Base-by-base conservation (phyloP, 2,888 invertebrate species). In the Laothoe populi region DNA sequence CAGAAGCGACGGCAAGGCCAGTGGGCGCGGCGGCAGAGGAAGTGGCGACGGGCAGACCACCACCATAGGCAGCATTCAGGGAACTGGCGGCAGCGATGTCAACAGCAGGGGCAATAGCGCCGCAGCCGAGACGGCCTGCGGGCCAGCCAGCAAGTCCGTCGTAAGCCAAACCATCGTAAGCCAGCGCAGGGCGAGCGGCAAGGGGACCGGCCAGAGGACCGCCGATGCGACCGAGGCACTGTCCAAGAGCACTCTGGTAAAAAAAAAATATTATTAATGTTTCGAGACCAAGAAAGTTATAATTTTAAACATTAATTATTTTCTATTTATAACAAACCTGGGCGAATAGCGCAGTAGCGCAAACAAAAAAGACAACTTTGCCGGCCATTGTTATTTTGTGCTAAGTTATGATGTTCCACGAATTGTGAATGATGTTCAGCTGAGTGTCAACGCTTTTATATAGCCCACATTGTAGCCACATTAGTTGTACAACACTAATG, bases 1-100 rank as follows among this genome's bases (percentile, higher is more conserved):
- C 62, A 4, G 76, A 70, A n/a, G 69, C 46, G 2, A 77, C 66
- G 0, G 66, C 63, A 13, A 79, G 66, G n/a, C 75, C 74, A 40
- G 59, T 70, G 0, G 76, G 71, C 1, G 69, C 57, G 24, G 71
- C 66, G 0, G 73, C 69, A 7, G 78, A 76, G 0, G 69, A 60
- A 49, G 75, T 77, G 23, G 66, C 68, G 0, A 77, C 69, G 2
- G 71, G 61, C 4, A 77, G 67, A 16, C 68, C 67, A 21, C 70
- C 71, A n/a, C 73, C 71, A 59, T 60, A 26, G 13, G 60, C 44
- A 35, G 46, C 59, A n/a, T 59, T 59, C 10, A 59, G 45, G 21
- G 59, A 19, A 16, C 67, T 70, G 5, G 66, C 67, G 7, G 68
- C 66, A 1, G 64, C 42, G 13, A 61, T 58, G 4, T 60, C 64